These are phyloP conservation scores for Aegypius monachus DNA, from an alignment of 2,113 vertebrate species.

Conservation along the genomic window DNA sequence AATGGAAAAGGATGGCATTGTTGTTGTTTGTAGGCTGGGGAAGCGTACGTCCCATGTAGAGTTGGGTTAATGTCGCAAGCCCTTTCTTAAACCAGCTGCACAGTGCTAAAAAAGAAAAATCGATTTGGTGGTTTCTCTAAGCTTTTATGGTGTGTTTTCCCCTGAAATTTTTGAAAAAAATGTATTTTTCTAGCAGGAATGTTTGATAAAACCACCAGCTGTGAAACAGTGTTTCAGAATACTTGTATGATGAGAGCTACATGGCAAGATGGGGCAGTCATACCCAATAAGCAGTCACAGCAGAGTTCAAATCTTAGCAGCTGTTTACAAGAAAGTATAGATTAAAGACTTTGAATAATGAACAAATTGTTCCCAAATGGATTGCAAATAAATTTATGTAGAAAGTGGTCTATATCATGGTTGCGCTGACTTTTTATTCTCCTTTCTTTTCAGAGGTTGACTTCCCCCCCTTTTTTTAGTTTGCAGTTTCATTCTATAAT, in stretches of 20 bases:
- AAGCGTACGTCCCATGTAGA: background rate
- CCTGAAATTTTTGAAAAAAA: background rate
- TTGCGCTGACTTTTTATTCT: background rate
- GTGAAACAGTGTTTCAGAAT: background rate
- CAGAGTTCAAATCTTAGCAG: background rate
- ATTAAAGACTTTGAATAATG: background rate
- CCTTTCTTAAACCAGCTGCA: background rate
- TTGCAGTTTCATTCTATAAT: background rate
- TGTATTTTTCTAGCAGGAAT: background rate
- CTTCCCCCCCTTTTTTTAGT: background rate
- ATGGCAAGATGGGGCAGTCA: background rate
- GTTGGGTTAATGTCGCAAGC: background rate
- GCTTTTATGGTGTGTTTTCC: background rate
- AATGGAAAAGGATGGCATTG: background rate
- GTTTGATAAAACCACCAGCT: background rate
- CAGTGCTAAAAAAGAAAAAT: background rate
- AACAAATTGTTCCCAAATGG: background rate
- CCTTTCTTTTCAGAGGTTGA: background rate
- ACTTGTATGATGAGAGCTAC: background rate
- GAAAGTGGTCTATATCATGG: background rate
- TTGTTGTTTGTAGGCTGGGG: background rate
- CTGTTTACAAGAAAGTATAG: background rate
- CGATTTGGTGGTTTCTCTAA: background rate
- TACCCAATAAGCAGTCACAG: background rate
- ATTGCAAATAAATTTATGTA: background rate